Conservation (phyloP, 1,140 invertebrate genomes). For the Caenorhabditis remanei region DNA sequence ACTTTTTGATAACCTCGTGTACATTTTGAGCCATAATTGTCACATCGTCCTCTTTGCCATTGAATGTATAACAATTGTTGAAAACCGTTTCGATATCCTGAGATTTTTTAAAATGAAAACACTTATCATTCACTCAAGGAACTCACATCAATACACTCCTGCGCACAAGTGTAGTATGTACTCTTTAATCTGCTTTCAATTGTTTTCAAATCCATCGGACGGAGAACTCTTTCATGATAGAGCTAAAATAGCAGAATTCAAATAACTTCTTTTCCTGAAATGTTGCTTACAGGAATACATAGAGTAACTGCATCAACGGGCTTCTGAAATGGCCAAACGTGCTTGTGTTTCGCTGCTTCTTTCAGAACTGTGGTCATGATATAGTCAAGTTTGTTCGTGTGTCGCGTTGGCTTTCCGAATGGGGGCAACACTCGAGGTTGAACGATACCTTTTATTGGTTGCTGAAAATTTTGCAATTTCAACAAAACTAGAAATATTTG, state of each 20-base stretch:
- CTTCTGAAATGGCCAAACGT: conserved; percentile 97
- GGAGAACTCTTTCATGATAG: conserved; percentile 96
- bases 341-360: conserved; percentile 96
- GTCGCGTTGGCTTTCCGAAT: conserved; percentile 77
- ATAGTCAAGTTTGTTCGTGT: conserved; percentile 95
- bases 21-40: conserved; percentile 86
- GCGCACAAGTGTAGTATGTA: conserved; percentile 93
- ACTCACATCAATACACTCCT: conserved; percentile 89
- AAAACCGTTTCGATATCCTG: conserved; percentile 98
- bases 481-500: no score
- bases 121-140: neutral
- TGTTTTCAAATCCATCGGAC: conserved; percentile 96
- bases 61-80: conserved; percentile 98
- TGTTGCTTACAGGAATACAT: conserved; percentile 34
- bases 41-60: conserved; percentile 95
- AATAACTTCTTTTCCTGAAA: neutral
- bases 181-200: conserved; percentile 97
- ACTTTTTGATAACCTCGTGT: conserved; percentile 71
- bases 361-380: conserved; percentile 93
- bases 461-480: conserved; percentile 8
- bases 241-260: conserved; percentile 80
- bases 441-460: conserved; percentile 45
- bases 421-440: conserved; percentile 30
- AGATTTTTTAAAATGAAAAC: conserved; percentile 78
- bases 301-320: conserved; percentile 94